Evolutionary conservation across 2,113 vertebrate genomes (phyloP), one percentile per base, ranked within the genome.

Genomic region (Craseonycteris thonglongyai): DNA sequence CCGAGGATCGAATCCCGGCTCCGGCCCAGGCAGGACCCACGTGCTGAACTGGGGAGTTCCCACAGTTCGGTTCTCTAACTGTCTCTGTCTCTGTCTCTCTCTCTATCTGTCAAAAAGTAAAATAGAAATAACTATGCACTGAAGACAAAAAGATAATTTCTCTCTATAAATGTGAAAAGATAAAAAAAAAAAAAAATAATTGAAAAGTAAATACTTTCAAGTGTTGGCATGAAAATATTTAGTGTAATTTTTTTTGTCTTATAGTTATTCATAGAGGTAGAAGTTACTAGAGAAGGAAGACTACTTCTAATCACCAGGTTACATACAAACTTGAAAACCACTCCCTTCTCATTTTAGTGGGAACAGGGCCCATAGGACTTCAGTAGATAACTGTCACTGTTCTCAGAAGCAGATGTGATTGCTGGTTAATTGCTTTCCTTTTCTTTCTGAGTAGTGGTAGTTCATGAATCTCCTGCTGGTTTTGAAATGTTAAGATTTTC

Each of bases 401-500:
- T 96, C 80, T 96, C 58, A 56, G 92, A 96, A 97, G 47, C 63
- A 87, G 84, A 56, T 94, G 82, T 79, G 84, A 75, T 65, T 96
- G 72, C 88, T 96, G 79, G 89, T 95, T 95, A 90, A 81, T 94
- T 96, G 71, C 83, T 96, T 94, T 97, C 58, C 83, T 93, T 91
- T 96, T 47, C 74, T 65, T 93, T 95, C 47, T 93, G 69, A 95
- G 79, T 94, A 95, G 79, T 94, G 93, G 42, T 61, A 82, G 56
- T 49, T 68, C 38, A 6, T 90, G 81, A 10, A 11, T 96, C 72
- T 90, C 61, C 35, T 87, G 63, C 79, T 81, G 81, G 76, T 94
- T 95, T 72, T 94, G 92, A 97, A 96, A 86, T 92, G 75, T 97
- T 94, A 90, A 88, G 83, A 88, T 82, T 96, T 96, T 95, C 91